Base-by-base conservation (phyloP, 1,140 invertebrate species). In the Caenorhabditis briggsae region DNA sequence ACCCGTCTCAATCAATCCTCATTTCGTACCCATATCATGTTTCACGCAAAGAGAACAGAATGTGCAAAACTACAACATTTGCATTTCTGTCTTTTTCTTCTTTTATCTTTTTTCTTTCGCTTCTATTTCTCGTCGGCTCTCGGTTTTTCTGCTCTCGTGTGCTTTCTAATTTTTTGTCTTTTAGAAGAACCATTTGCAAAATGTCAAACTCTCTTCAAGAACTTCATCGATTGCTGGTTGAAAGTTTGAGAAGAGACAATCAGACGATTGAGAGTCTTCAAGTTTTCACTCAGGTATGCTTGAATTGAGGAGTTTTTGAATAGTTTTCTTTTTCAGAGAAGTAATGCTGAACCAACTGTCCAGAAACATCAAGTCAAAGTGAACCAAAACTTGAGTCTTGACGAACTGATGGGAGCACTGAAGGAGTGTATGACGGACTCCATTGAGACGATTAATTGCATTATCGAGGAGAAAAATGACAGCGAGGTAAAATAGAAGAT, bases 351-450 rank as follows among this genome's bases (percentile, higher is more conserved):
- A 9, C 25, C 8, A n/a, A 12, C 8, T 33, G 16, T n/a, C 8
- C 9, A 59, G 56, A n/a, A 33, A 12, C 33, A 46, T 7, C 5
- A 11, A 9, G 20, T 5, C 8, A 23, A 50, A 78, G 46, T 78
- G 1, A 50, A 78, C 9, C 20, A 20, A 23, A 78, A 78, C 2
- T 11, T 50, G n/a, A n/a, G 33, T 5, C 46, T 78, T n/a, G 46
- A 78, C 20, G 70, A 78, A 12, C 6, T 78, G 5, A n/a, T 78
- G 12, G 70, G 9, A 18, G 43, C 70, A 20, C 70, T 78, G 1
- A 78, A 78, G 46, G 46, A 78, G 16, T 50, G 70, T n/a, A 78
- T 78, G 70, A 20, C 20, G 53, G 20, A 78, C 5, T 50, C 70
- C 0, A 50, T 78, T 50, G n/a, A 11, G 0, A 46, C 70, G 8